Percentiles rank a stretch among this genome's conserved stretches.
Conservation (phyloP, 2,888 invertebrate species). For the Chelonus formosanus region DNA sequence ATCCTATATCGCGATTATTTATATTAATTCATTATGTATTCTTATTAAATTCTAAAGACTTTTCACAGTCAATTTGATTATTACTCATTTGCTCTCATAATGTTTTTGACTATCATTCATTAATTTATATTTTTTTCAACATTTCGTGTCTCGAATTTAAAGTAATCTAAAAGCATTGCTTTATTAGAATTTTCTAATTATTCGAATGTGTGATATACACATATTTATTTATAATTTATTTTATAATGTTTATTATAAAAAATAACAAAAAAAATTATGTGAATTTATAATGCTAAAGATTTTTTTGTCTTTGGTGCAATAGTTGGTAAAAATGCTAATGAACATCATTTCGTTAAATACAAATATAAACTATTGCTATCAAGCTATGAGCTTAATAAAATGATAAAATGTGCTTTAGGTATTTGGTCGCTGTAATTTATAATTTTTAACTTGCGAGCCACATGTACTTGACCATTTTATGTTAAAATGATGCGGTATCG, state of each 20-base stretch:
- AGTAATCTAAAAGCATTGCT: too few relatives aligned
- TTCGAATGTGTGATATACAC: too few relatives aligned
- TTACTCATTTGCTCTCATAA: too few relatives aligned
- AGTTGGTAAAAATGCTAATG: background rate
- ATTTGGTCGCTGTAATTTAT: slow-evolving; percentile 33
- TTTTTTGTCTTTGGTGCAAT: slow-evolving; percentile 10
- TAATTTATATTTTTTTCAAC: background rate
- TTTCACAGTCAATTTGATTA: too few relatives aligned
- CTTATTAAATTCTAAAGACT: too few relatives aligned
- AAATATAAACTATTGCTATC: slow-evolving; percentile 5
- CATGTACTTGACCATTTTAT: slow-evolving; percentile 39
- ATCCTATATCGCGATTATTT: slow-evolving; percentile 2
- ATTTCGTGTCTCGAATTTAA: too few relatives aligned
- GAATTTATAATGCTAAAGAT: background rate
- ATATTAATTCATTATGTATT: slow-evolving; percentile 20
- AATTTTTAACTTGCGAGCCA: slow-evolving; percentile 41
- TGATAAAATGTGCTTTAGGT: slow-evolving; percentile 24
- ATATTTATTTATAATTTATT: too few relatives aligned
- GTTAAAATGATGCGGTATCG: slow-evolving; percentile 14
- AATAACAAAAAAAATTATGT: background rate
- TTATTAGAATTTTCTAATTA: too few relatives aligned
- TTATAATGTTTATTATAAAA: background rate
- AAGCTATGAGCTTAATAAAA: slow-evolving; percentile 13
- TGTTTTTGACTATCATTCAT: background rate
- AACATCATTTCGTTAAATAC: slow-evolving; percentile 3